Percentiles rank a stretch among this genome's conserved stretches.
Evolutionary conservation across 2,797 vertebrate genomes (phyloP).

Genomic region (Sarcoramphus papa): DNA sequence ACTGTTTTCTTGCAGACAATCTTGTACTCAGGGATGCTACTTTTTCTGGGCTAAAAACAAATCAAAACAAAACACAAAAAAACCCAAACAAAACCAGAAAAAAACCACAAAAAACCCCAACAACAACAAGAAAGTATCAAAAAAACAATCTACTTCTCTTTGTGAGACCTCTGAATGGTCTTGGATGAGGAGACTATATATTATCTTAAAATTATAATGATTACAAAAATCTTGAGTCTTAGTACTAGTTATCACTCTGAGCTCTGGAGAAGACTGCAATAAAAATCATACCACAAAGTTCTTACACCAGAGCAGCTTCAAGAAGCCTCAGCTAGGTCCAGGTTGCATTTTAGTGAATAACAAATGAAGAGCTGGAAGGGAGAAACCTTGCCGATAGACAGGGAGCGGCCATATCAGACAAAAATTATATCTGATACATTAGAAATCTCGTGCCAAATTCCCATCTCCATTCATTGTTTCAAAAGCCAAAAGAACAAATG

Average conservation of each 20-base stretch:
- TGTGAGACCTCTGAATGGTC: not conserved
- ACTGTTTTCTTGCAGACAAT: not conserved
- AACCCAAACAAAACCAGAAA: not conserved
- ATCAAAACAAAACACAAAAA: not conserved
- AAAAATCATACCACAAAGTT: not conserved
- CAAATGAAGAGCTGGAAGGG: not conserved
- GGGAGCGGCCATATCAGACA: not conserved
- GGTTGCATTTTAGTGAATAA: not conserved
- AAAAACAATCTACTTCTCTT: not conserved
- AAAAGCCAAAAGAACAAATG: not conserved
- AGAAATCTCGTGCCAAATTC: slow-evolving; percentile 24
- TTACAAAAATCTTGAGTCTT: not conserved
- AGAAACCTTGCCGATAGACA: not conserved
- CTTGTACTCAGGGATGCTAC: not conserved
- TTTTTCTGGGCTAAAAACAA: not conserved
- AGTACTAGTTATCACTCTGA: not conserved
- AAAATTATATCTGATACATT: not conserved
- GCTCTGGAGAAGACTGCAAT: not conserved
- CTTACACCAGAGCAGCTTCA: not conserved
- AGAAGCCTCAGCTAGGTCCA: not conserved
- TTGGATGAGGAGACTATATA: not conserved
- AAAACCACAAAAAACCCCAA: fast-evolving
- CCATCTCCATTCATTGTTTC: slow-evolving; percentile 5
- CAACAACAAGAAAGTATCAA: not conserved
- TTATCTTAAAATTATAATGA: not conserved